Conservation (phyloP, 2,888 invertebrate genomes). For the Ornithoptera priamus region DNA sequence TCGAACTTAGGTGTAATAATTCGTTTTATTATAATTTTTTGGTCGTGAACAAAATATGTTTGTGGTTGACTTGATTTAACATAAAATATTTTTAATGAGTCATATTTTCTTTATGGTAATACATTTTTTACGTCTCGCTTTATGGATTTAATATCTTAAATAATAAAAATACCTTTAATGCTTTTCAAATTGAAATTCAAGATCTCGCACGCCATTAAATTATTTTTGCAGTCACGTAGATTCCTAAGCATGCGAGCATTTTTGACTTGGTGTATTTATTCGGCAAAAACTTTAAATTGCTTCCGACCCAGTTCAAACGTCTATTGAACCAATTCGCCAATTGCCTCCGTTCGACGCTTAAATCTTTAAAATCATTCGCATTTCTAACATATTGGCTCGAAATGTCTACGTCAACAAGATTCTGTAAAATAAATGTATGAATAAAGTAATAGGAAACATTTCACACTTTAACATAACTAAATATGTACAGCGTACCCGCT, state of each 20-base stretch:
- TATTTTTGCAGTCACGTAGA: conserved; percentile 48
- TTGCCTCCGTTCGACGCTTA: conserved; percentile 55
- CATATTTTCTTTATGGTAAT: background rate
- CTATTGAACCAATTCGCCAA: conserved; percentile 68
- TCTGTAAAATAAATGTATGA: conserved; percentile 6
- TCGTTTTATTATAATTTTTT: no score
- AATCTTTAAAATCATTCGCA: conserved; percentile 54
- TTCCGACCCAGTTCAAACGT: conserved; percentile 68
- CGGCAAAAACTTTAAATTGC: conserved; percentile 76
- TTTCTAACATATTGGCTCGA: conserved; percentile 38
- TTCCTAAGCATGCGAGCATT: conserved; percentile 52
- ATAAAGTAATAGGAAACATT: background rate
- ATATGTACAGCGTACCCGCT: background rate
- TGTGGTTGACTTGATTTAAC: background rate
- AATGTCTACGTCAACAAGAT: conserved; percentile 29
- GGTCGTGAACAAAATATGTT: no score
- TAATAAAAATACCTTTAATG: background rate
- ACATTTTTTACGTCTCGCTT: background rate
- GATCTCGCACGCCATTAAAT: conserved; percentile 1
- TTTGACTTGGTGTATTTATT: conserved; percentile 72
- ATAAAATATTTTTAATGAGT: background rate
- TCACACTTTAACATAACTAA: background rate
- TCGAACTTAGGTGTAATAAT: no score
- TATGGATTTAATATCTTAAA: background rate
- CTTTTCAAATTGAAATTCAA: conserved; percentile 1